Evolutionary conservation across 2,113 vertebrate genomes (phyloP).

Genomic region (Platycercus adscitus): DNA sequence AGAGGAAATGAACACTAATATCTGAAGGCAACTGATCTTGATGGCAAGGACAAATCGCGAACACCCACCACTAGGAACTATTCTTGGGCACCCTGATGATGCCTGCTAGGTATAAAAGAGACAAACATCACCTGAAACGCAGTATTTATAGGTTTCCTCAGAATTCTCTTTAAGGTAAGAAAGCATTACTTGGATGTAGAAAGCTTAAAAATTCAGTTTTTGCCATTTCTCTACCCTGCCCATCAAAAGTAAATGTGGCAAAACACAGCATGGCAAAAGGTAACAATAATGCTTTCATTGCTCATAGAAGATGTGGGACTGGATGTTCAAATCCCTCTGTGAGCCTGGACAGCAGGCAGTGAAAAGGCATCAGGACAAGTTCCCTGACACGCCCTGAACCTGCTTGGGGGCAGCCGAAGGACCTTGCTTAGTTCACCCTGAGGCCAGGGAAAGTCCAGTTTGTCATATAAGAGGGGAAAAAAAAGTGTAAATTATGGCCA

Average conservation of each 20-base stretch:
- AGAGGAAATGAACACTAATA: background rate
- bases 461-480: background rate
- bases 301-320: background rate
- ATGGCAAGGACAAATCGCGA: slow-evolving; percentile 7
- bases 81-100: background rate
- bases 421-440: background rate
- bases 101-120: background rate
- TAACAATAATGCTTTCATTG: background rate
- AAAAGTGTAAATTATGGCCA: background rate
- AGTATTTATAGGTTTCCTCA: background rate
- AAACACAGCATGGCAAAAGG: background rate
- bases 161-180: background rate
- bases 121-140: background rate
- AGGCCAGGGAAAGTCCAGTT: background rate
- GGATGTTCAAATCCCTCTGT: background rate
- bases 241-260: background rate
- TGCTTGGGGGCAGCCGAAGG: background rate
- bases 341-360: background rate
- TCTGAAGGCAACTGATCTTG: slow-evolving; percentile 5
- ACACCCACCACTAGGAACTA: background rate
- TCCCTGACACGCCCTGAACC: background rate
- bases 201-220: background rate
- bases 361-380: background rate
- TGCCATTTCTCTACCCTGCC: background rate
- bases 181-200: background rate